Percentiles rank a stretch among this genome's conserved stretches.
These are phyloP conservation scores for Tor tambroides DNA, from an alignment of 2,113 vertebrate genomes.

Conservation along the genomic window DNA sequence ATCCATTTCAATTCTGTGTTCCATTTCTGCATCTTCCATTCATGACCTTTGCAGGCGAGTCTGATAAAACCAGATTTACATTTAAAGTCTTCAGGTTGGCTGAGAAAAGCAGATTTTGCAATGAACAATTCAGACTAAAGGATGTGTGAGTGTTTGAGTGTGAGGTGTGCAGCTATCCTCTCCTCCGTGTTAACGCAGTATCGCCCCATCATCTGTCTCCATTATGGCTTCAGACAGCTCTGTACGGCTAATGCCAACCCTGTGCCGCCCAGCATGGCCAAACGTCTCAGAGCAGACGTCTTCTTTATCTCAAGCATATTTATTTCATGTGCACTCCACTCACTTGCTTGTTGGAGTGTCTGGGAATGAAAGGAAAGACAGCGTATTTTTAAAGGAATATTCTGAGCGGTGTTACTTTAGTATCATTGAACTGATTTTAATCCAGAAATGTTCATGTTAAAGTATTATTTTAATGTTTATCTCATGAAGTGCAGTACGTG, in stretches of 20 bases:
- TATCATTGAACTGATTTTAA: no score
- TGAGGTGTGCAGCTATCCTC: background rate
- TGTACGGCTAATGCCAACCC: background rate
- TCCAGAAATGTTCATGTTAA: no score
- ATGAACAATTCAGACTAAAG: background rate
- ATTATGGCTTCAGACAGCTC: background rate
- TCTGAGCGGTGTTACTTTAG: no score
- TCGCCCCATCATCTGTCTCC: conserved; percentile 49
- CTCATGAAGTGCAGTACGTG: no score
- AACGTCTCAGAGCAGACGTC: background rate
- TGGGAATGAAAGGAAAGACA: background rate
- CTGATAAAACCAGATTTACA: conserved; percentile 27
- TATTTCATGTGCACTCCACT: background rate
- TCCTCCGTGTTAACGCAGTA: conserved; percentile 40
- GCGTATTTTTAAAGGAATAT: background rate
- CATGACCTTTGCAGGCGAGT: conserved; percentile 14
- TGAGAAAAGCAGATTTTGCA: background rate
- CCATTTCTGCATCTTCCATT: background rate
- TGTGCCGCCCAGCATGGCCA: background rate
- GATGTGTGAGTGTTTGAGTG: background rate
- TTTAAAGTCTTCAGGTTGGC: background rate
- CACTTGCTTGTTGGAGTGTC: background rate
- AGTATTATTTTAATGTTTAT: no score
- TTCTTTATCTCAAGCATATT: conserved; percentile 15
- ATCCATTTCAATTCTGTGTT: conserved; percentile 3